A percentile compares a stretch with the other conserved stretches of the same genome.
Evolutionary conservation across 2,888 invertebrate genomes (phyloP).

Genomic region (Cantharis nigra): DNA sequence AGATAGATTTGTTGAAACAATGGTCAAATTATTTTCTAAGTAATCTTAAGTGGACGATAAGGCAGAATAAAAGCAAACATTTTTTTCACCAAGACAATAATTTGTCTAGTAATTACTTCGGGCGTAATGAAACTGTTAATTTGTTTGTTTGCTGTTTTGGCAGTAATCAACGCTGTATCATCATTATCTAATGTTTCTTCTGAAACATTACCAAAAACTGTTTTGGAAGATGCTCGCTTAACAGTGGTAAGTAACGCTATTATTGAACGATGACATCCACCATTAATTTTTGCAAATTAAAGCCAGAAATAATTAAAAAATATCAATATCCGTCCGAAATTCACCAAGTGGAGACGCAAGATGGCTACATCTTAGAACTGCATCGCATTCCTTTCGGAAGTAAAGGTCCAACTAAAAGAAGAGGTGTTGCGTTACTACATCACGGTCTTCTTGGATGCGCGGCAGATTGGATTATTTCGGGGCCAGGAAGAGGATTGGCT

Average conservation of each 20-base stretch:
- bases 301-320: constrained; percentile 41
- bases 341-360: constrained; percentile 52
- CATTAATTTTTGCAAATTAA: background rate
- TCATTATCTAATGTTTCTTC: background rate
- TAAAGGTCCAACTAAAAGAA: constrained; percentile 54
- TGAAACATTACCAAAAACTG: background rate
- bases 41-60: background rate
- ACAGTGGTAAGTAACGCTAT: background rate
- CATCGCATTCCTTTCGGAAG: constrained; percentile 43
- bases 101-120: background rate
- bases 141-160: background rate
- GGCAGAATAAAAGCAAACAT: background rate
- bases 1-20: background rate
- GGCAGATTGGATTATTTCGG: constrained; percentile 58
- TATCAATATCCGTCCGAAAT: constrained; percentile 48
- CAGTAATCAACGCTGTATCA: background rate
- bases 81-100: background rate
- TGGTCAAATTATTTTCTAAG: background rate
- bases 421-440: constrained; percentile 52
- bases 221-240: background rate
- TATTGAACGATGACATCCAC: background rate
- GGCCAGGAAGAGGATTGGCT: constrained; percentile 57
- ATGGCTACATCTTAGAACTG: constrained; percentile 59
- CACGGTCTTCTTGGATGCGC: constrained; percentile 59
- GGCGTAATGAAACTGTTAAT: background rate